Conservation (phyloP, 2,888 invertebrate species). For the Nysson spinosus region DNA sequence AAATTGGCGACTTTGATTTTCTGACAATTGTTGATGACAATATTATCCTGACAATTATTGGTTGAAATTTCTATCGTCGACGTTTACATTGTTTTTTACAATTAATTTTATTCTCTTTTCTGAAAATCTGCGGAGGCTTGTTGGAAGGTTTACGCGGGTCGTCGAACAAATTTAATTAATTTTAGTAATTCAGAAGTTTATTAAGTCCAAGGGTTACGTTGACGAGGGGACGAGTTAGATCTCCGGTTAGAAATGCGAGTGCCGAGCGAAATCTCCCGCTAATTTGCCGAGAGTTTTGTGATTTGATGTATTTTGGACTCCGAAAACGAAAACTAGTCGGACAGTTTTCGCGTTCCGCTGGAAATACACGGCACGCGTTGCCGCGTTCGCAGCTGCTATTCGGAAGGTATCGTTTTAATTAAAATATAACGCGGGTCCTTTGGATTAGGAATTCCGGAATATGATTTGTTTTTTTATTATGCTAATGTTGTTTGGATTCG, state of each 20-base stretch:
- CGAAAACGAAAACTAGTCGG: slow-evolving; percentile 38
- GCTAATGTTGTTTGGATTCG: too few species aligned
- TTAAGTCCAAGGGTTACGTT: slow-evolving; percentile 23
- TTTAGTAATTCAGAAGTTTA: slow-evolving; percentile 56
- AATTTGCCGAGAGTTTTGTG: slow-evolving; percentile 54
- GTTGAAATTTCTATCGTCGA: too few species aligned
- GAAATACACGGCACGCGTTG: slow-evolving; percentile 6
- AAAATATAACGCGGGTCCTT: slow-evolving; percentile 56
- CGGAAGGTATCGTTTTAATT: slow-evolving; percentile 53
- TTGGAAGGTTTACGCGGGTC: slow-evolving; percentile 9
- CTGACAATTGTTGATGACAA: too few species aligned
- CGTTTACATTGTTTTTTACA: too few species aligned
- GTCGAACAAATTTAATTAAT: slow-evolving; percentile 55
- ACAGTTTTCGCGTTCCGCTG: slow-evolving; percentile 2
- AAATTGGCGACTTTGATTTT: too few species aligned
- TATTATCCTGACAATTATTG: too few species aligned
- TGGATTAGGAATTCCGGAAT: too few species aligned
- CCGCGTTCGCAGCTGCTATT: slow-evolving; percentile 8
- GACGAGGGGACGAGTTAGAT: too few species aligned
- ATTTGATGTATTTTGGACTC: slow-evolving; percentile 15
- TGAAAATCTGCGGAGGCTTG: too few species aligned
- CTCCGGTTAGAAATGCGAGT: too few species aligned
- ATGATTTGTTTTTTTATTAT: too few species aligned
- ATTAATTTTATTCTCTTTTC: too few species aligned
- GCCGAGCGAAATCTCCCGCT: slow-evolving; percentile 31